Percentiles rank a stretch among this genome's conserved stretches.
Evolutionary conservation across 1,140 invertebrate species (phyloP).

Genomic region (Arctopsyche grandis): DNA sequence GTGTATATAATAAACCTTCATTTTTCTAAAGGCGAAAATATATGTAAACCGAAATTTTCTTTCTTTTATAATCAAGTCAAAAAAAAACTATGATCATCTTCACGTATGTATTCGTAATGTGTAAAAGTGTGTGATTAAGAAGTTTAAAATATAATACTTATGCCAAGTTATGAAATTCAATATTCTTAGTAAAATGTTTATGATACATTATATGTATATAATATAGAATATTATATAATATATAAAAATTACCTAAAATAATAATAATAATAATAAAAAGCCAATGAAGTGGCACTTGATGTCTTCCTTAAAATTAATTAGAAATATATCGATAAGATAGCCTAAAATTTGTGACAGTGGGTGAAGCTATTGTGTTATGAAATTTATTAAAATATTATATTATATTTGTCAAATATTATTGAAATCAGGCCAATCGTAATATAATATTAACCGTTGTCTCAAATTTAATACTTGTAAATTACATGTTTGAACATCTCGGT

Average conservation of each 20-base stretch:
- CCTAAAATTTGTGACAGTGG: slow-evolving; percentile 28
- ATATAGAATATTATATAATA: slow-evolving; percentile 35
- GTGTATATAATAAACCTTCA: no score
- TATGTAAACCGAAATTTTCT: slow-evolving; percentile 40
- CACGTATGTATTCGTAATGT: neutral
- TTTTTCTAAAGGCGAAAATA: slow-evolving; percentile 1
- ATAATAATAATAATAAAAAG: slow-evolving; percentile 46
- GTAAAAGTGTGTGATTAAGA: slow-evolving; percentile 25
- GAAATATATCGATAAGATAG: slow-evolving; percentile 41
- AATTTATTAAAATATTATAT: slow-evolving; percentile 18
- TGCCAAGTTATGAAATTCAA: slow-evolving; percentile 45
- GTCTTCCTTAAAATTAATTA: slow-evolving; percentile 53
- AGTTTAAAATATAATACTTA: slow-evolving; percentile 35
- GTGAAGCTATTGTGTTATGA: slow-evolving; percentile 38
- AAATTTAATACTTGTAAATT: neutral
- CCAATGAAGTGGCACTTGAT: slow-evolving; percentile 52
- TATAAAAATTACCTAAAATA: neutral
- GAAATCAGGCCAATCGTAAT: slow-evolving; percentile 27
- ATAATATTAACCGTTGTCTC: neutral
- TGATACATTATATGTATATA: slow-evolving; percentile 25
- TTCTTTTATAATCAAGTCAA: neutral
- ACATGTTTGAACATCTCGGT: slow-evolving; percentile 48
- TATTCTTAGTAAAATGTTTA: slow-evolving; percentile 13
- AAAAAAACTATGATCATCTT: neutral
- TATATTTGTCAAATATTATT: slow-evolving; percentile 28